Percentiles rank a stretch among this genome's conserved stretches.
phyloP scores from a whole-genome alignment of 2,113 vertebrate genomes.

The Xyliphius kryptos region DNA sequence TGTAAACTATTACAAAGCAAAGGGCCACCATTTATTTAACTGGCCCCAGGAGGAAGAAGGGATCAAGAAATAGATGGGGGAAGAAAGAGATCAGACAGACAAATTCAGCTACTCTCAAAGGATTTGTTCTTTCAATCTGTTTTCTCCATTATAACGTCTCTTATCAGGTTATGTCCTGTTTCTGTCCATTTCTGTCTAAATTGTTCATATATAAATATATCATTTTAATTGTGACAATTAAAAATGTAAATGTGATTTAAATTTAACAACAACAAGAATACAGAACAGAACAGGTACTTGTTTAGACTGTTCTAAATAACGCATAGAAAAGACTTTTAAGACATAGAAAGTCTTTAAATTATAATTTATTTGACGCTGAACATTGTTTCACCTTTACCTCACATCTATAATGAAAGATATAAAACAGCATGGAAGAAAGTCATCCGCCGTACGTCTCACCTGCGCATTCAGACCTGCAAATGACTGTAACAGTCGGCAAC shows the following conservation, averaged over 20 bases:
- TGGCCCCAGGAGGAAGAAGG: slow-evolving; percentile 43
- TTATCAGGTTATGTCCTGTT: slow-evolving; percentile 14
- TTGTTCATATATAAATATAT: no score
- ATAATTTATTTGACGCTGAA: no score
- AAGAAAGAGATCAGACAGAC: slow-evolving; percentile 48
- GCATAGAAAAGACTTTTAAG: no score
- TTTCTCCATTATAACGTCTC: slow-evolving; percentile 15
- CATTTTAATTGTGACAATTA: no score
- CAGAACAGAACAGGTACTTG: no score
- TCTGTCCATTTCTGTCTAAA: background rate
- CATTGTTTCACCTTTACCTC: no score
- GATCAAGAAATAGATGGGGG: slow-evolving; percentile 40
- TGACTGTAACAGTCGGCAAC: slow-evolving; percentile 1
- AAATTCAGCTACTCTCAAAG: slow-evolving; percentile 43
- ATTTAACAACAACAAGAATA: no score
- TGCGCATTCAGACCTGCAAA: slow-evolving; percentile 23
- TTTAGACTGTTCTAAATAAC: no score
- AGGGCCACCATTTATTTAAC: slow-evolving; percentile 54
- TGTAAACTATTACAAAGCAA: slow-evolving; percentile 54
- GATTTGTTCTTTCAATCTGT: slow-evolving; percentile 32
- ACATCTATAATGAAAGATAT: slow-evolving; percentile 5
- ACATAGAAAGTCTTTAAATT: no score
- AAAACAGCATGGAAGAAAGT: slow-evolving; percentile 16
- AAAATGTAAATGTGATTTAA: no score
- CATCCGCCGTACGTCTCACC: no score